Percentiles rank a stretch among this genome's conserved stretches.
These are phyloP conservation scores for Drosophila bocki DNA, from an alignment of 1,140 invertebrate genomes.

Conservation along the genomic window DNA sequence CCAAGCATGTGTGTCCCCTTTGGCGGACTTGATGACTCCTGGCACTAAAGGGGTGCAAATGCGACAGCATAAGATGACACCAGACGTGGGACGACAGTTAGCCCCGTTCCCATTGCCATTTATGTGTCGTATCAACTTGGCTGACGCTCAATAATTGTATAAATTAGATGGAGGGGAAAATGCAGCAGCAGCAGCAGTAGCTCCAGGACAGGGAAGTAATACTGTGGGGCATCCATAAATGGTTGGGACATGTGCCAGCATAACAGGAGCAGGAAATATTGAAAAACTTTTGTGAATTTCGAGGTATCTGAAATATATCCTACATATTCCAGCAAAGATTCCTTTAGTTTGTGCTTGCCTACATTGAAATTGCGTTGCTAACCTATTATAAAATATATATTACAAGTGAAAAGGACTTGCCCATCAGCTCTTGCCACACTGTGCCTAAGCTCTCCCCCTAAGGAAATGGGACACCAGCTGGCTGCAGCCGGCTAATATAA, in stretches of 20 bases:
- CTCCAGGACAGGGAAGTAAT: conserved; percentile 1
- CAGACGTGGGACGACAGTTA: conserved; percentile 66
- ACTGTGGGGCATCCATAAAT: conserved; percentile 1
- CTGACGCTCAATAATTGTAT: conserved; percentile 75
- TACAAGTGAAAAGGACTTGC: background rate
- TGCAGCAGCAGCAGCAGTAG: conserved; percentile 18
- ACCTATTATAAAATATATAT: background rate
- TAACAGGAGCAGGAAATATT: background rate
- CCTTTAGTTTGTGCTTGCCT: too few species aligned
- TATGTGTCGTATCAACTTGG: conserved; percentile 63
- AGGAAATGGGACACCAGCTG: conserved; percentile 25
- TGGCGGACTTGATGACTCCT: conserved; percentile 52
- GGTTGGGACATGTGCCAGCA: background rate
- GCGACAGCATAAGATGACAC: conserved; percentile 80
- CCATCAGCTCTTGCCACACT: background rate
- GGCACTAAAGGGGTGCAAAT: conserved; percentile 77
- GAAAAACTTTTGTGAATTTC: background rate
- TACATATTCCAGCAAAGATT: background rate
- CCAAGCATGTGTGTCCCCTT: conserved; percentile 11
- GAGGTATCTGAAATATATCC: background rate
- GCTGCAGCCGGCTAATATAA: conserved; percentile 70
- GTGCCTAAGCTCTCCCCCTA: background rate
- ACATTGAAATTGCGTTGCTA: too few species aligned
- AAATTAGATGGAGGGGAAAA: conserved; percentile 64
- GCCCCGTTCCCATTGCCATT: conserved; percentile 24